Evolutionary conservation across 2,797 vertebrate species (phyloP).

Genomic region (Buphagus erythrorhynchus): DNA sequence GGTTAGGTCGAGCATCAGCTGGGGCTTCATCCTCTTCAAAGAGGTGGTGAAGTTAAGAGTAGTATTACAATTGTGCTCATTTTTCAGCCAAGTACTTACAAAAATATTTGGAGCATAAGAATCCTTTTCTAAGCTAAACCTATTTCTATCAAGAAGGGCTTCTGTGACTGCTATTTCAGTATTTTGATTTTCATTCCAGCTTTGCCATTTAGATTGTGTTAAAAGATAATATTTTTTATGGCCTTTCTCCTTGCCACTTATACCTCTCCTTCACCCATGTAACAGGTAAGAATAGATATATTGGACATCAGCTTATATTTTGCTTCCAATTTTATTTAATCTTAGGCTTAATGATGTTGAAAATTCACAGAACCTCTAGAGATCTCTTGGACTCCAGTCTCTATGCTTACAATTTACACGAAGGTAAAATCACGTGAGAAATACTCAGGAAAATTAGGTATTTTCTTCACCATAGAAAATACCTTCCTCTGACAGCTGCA

Average conservation of each 20-base stretch:
- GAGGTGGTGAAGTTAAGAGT: neutral
- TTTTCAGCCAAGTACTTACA: neutral
- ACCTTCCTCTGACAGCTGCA: neutral
- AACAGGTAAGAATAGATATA: neutral
- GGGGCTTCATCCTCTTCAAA: neutral
- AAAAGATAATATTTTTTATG: neutral
- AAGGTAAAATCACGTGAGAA: neutral
- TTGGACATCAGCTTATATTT: neutral
- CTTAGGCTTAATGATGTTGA: neutral
- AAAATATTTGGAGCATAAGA: neutral
- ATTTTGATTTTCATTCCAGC: neutral
- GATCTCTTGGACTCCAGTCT: neutral
- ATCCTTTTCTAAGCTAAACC: neutral
- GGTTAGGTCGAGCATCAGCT: neutral
- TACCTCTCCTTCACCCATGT: neutral
- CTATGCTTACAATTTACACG: neutral
- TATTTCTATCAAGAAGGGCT: neutral
- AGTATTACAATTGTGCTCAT: neutral
- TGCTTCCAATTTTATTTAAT: neutral
- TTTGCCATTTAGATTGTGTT: neutral
- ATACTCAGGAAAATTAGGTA: neutral
- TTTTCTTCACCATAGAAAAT: neutral
- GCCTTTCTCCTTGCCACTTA: neutral
- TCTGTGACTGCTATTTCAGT: neutral
- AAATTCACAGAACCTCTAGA: conserved; percentile 13